These are phyloP conservation scores for Sceliomorpha sp. DNA, from an alignment of 2,888 invertebrate genomes.

Conservation along the genomic window DNA sequence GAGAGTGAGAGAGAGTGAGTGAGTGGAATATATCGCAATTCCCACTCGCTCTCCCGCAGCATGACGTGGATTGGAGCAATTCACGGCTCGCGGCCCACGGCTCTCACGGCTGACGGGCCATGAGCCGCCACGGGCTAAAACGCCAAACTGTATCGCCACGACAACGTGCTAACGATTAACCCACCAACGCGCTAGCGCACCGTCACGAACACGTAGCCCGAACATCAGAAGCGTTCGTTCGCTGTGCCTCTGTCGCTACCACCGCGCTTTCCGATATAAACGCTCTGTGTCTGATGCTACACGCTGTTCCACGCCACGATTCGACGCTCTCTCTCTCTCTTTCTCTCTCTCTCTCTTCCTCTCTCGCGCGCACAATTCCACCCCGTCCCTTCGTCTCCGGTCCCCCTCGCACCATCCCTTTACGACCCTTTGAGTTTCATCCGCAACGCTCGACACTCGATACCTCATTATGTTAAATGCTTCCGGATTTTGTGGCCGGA, in stretches of 20 bases:
- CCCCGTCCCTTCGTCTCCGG: slow-evolving; percentile 37
- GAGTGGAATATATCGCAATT: slow-evolving; percentile 44
- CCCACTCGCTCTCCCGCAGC: slow-evolving; percentile 19
- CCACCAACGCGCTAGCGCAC: slow-evolving; percentile 57
- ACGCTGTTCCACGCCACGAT: background rate
- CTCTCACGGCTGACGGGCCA: slow-evolving; percentile 46
- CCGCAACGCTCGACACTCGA: slow-evolving; percentile 70
- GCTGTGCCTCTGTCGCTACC: slow-evolving; percentile 12
- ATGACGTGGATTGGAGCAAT: slow-evolving; percentile 33
- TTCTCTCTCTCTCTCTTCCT: too few species aligned
- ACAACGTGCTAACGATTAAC: slow-evolving; percentile 77
- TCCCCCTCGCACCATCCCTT: slow-evolving; percentile 45
- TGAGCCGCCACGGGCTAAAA: slow-evolving; percentile 61
- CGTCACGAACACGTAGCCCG: slow-evolving; percentile 40
- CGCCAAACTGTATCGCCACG: slow-evolving; percentile 75
- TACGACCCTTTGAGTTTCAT: slow-evolving; percentile 48
- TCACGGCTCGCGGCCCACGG: slow-evolving; percentile 54
- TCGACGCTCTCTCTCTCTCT: slow-evolving; percentile 35
- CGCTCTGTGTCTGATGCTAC: too few species aligned
- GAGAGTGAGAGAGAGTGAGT: slow-evolving; percentile 19
- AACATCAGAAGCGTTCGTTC: slow-evolving; percentile 38
- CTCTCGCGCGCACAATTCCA: slow-evolving; percentile 34
- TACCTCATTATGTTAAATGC: slow-evolving; percentile 80
- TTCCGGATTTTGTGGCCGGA: slow-evolving; percentile 78
- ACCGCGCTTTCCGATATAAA: slow-evolving; percentile 10